Base-by-base conservation (phyloP, 2,113 vertebrate genomes). In the Felis chaus region DNA sequence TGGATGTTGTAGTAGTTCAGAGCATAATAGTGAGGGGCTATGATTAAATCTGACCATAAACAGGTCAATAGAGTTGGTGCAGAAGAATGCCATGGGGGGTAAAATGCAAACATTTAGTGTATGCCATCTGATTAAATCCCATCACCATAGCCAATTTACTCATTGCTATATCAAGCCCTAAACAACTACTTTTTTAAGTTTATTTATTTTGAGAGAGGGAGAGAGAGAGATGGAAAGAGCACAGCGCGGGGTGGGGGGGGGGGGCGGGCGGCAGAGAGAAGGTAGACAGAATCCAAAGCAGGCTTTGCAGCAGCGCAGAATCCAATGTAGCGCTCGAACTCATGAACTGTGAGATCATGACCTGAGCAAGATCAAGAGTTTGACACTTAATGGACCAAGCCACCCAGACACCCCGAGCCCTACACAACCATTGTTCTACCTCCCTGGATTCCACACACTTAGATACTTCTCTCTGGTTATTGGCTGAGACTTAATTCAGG, bases 401-500 rank as follows among this genome's bases (percentile, higher is more conserved):
- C 57, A 61, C 57, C 57, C 21, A 61, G 57, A 21, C 8, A 2
- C 21, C 57, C 57, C 7, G 8, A 86, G 2, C 29, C 50, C 8
- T 76, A 61, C 39, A 31, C 41, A 71, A 27, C 18, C 25, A 33
- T 27, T 76, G 10, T 27, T 89, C 11, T 85, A 25, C 50, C 14
- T 94, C 36, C 61, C 6, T 23, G 91, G 33, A 68, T 39, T 41
- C 19, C 14, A 91, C 19, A 65, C 0, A 15, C 19, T 76, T 65
- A 88, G 16, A 18, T 39, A 55, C 61, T 95, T 97, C n/a, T 93
- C n/a, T 86, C 7, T 39, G 19, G 21, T 19, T 90, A 21, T 68
- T 57, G 50, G 31, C 36, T 84, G 50, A 97, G 48, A 86, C 25
- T 57, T 76, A 29, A 73, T 41, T 87, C 90, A 76, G 39, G 29